Base-by-base conservation (phyloP, 2,797 vertebrate genomes). In the Amblyopsis hoosieri region DNA sequence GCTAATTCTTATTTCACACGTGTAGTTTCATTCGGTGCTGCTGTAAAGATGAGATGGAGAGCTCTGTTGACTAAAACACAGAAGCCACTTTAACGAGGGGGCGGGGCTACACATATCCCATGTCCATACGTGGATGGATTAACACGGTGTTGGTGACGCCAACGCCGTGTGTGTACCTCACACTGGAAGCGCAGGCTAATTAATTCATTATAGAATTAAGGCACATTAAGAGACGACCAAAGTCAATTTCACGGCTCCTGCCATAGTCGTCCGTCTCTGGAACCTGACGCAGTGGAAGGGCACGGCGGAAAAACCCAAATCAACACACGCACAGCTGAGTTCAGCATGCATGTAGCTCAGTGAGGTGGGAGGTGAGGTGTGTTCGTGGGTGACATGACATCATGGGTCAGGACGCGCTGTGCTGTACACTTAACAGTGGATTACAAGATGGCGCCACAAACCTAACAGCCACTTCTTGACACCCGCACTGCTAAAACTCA, bases 221-320 rank as follows among this genome's bases (percentile, higher is more conserved):
- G 77, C 64, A 66, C 85, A 87, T 78, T 84, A 84, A 79, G 76
- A 83, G 74, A 79, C 57, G 79, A 73, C 66, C 69, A 81, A 87
- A 86, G 85, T 87, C 83, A 78, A 89, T 90, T 87, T 88, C 78
- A 87, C 62, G 83, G 81, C 62, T 64, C 70, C 69, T 42, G 66
- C 74, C 74, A 66, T 64, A 69, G 61, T 50, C 57, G 47, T 76
- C 62, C 64, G 78, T 66, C 57, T 74, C 57, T 52, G 57, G 57
- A 77, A 64, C 71, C 71, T 72, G 74, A 75, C 80, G 72, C 63
- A 66, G n/a, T 65, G 57, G 67, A 62, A 11, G 33, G 5, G 58
- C 47, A 48, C 5, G 14, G 10, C 48, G 52, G 13, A 50, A 51
- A 71, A 65, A 69, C 3, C 69, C 53, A 12, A 19, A 52, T 3